phyloP scores from a whole-genome alignment of 2,797 vertebrate species.

The Neosalanx taihuensis region DNA sequence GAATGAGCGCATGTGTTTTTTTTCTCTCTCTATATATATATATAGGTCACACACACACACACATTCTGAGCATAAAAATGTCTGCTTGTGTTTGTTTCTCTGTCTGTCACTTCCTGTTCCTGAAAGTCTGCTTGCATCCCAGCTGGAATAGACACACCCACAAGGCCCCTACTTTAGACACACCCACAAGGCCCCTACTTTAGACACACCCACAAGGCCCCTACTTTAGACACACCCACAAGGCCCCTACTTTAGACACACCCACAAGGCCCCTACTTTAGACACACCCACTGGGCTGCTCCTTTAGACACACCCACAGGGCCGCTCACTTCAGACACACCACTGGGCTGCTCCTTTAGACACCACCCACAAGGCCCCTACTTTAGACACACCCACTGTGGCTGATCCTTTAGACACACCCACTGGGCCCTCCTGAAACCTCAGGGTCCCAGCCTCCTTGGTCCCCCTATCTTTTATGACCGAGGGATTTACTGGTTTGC shows the following conservation, averaged over 20 bases:
- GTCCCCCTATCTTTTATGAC: slow-evolving; percentile 33
- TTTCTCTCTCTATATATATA: too few species aligned
- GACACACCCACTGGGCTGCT: too few species aligned
- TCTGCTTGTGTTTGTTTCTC: too few species aligned
- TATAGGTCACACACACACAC: not conserved
- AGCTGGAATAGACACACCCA: not conserved
- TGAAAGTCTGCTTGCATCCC: not conserved
- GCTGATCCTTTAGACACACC: slow-evolving; percentile 2
- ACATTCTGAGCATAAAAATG: too few species aligned
- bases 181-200: too few species aligned
- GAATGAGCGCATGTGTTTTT: too few species aligned
- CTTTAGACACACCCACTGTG: slow-evolving; percentile 31
- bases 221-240: too few species aligned
- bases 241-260: too few species aligned
- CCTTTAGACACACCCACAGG: not conserved
- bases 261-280: too few species aligned
- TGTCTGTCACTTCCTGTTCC: too few species aligned
- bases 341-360: slow-evolving; percentile 11
- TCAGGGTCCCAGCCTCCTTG: slow-evolving; percentile 3
- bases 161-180: too few species aligned
- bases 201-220: too few species aligned
- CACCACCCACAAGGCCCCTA: slow-evolving; percentile 28
- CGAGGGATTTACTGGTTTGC: slow-evolving; percentile 31
- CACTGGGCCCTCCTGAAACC: slow-evolving; percentile 13
- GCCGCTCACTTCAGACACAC: not conserved